Evolutionary conservation across 2,797 vertebrate genomes (phyloP), one percentile per base, ranked within the genome.

Genomic region (Meriones psammophilus): DNA sequence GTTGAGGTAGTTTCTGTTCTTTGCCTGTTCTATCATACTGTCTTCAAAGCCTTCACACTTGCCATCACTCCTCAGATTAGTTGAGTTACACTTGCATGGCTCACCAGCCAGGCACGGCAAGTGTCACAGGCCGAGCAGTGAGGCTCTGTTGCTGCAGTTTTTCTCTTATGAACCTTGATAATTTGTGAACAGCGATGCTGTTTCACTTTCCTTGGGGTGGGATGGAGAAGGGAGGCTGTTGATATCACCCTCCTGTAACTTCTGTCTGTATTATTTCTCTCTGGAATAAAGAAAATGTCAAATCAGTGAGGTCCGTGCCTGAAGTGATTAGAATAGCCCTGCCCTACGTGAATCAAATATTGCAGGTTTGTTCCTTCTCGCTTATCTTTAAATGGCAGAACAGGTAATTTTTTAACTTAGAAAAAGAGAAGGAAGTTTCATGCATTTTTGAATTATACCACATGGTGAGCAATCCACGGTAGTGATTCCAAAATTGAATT

Each of bases 221-320:
- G 46, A 39, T n/a, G 8, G 42, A 88, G 26, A 42, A 92, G 28
- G 80, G 81, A 90, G 28, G 42, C 81, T 96, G 66, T 81, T 80
- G 60, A 24, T 71, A 74, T 13, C 9, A 64, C 62, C 87, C 64
- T 80, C 56, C 62, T 95, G n/a, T 46, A 76, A 64, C 71, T 88
- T 64, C 18, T 17, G 54, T 60, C 64, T 96, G 60, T 62, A 9
- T 78, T 94, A 89, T 96, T 96, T 96, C 86, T 92, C 39, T 92
- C 84, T 81, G 73, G 94, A 96, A 92, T 88, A 96, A 94, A 97
- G 89, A 96, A 95, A 98, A 97, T 87, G 81, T 96, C 96, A 94
- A 36, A 90, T 79, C 80, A 86, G 83, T 64, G 92, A 92, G 85
- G 94, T 86, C 94, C 81, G n/a, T 79, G 88, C 46, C 78, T 88